Evolutionary conservation across 2,113 vertebrate species (phyloP), one percentile per base, ranked within the genome.

Genomic region (Anoura caudifer): DNA sequence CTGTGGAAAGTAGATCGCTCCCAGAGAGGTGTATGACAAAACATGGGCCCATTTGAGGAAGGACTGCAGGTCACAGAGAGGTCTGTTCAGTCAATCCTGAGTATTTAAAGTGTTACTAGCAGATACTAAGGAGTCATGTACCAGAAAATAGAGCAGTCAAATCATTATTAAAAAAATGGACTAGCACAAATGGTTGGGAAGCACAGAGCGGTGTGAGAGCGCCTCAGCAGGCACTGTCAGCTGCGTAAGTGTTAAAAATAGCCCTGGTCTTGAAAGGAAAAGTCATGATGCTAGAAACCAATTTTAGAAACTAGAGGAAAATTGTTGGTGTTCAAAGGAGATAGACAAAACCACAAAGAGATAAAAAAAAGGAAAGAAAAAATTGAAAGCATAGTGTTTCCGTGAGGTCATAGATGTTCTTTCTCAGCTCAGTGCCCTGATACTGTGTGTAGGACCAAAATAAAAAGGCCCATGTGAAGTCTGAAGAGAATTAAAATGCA

Each of bases 401-500:
- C 75, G 1, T 95, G 72, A 97, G 86, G 86, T 73, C 92, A 65
- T 77, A 96, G 79, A 75, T 95, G 97, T 97, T 63, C 67, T 90
- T 93, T 90, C 28, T 94, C 50, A 54, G 86, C 12, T 41, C 63
- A 11, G 31, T 82, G 52, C 77, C 94, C 95, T 96, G 79, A 95
- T 80, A 88, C 75, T 97, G 90, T 81, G 52, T 88, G 50, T 89
- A 92, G 93, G 90, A 98, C 92, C 54, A 92, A 92, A 91, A 81
- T 89, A 95, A 98, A 98, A 97, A 90, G 90, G 0, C 54, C 92
- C 97, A 81, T 97, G 98, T 98, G 97, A 97, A 98, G 97, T 97
- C 95, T 91, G 82, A 88, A 97, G 87, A 81, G 94, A 98, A 98
- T 98, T 98, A 97, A 98, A 98, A 98, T 98, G 95, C 97, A 93